These are phyloP conservation scores for Spea multiplicata DNA, from an alignment of 2,113 vertebrate species.

Conservation along the genomic window DNA sequence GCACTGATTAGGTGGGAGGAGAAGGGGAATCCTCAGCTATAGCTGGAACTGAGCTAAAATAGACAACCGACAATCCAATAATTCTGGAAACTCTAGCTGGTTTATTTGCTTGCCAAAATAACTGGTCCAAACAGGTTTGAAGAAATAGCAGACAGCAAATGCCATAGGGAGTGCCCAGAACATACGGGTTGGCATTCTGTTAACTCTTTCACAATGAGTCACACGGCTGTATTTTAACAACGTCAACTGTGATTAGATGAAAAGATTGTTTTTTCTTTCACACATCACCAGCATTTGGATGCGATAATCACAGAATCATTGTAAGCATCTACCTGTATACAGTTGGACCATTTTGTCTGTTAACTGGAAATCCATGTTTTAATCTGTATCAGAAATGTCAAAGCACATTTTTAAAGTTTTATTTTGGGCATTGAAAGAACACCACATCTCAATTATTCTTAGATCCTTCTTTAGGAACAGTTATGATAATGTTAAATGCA, in stretches of 20 bases:
- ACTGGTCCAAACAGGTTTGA: conserved; percentile 8
- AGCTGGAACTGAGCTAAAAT: background rate
- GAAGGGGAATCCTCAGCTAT: background rate
- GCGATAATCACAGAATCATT: too few species aligned
- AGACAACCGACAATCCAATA: background rate
- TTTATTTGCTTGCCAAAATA: background rate
- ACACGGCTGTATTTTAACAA: background rate
- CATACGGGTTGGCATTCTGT: background rate
- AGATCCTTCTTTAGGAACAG: too few species aligned
- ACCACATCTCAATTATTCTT: too few species aligned
- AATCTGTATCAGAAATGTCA: too few species aligned
- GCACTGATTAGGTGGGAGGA: background rate
- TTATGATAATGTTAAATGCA: too few species aligned
- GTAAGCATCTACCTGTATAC: too few species aligned
- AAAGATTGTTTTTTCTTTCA: too few species aligned
- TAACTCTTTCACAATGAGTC: background rate
- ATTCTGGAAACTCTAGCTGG: background rate
- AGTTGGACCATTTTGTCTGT: too few species aligned
- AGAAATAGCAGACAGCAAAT: conserved; percentile 3
- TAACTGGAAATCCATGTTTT: too few species aligned
- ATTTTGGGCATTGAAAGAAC: too few species aligned
- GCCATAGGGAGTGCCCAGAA: background rate
- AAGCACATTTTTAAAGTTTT: too few species aligned
- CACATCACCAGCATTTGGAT: too few species aligned
- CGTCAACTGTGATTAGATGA: background rate